Conservation (phyloP, 1,140 invertebrate species). For the Proales similis region DNA sequence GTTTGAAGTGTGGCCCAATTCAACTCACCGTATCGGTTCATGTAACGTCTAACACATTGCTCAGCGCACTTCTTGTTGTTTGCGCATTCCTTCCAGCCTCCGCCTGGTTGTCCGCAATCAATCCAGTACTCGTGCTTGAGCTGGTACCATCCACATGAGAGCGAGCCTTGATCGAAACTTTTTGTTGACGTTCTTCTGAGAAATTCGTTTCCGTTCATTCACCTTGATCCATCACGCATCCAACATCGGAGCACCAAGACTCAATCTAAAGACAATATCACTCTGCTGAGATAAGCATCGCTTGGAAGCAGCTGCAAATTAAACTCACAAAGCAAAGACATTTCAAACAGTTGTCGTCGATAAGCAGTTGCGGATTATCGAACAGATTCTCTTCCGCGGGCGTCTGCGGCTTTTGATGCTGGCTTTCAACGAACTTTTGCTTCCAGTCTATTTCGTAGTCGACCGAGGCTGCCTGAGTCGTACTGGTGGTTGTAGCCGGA, state of each 20-base stretch:
- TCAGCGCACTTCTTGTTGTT: slow-evolving; percentile 39
- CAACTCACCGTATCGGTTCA: slow-evolving; percentile 37
- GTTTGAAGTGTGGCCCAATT: neutral
- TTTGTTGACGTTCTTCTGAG: no score
- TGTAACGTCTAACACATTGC: slow-evolving; percentile 39
- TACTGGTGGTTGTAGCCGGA: no score
- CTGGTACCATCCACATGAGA: slow-evolving; percentile 37
- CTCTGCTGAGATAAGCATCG: neutral
- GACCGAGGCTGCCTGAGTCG: no score
- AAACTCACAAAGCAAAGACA: slow-evolving; percentile 35
- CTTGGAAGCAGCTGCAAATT: neutral
- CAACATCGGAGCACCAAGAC: slow-evolving; percentile 43
- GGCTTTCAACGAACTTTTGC: slow-evolving; percentile 10
- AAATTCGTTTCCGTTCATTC: no score
- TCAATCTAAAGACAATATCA: slow-evolving; percentile 39
- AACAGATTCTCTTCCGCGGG: no score
- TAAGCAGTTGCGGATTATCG: neutral
- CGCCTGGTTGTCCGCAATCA: slow-evolving; percentile 36
- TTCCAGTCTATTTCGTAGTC: no score
- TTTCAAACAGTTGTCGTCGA: slow-evolving; percentile 22
- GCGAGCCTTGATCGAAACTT: slow-evolving; percentile 30
- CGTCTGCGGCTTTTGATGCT: neutral
- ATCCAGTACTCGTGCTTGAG: slow-evolving; percentile 35
- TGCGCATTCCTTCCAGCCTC: slow-evolving; percentile 38
- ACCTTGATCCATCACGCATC: slow-evolving; percentile 44